Conservation (phyloP, 2,113 vertebrate genomes). For the Loxodonta africana region DNA sequence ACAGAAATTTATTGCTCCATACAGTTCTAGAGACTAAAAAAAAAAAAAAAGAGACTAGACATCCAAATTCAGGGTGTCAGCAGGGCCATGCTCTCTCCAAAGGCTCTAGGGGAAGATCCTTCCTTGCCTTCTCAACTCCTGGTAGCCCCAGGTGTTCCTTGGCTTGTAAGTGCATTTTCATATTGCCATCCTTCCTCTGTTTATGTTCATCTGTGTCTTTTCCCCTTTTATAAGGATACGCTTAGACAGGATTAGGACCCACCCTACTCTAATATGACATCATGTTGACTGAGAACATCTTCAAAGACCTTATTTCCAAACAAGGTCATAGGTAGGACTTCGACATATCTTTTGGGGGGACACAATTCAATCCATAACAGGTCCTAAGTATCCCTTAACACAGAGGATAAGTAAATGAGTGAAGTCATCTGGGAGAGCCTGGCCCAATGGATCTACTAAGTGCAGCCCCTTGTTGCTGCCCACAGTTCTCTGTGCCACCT, state of each 20-base stretch:
- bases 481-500: not conserved
- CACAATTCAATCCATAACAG: not conserved
- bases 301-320: not conserved
- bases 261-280: not conserved
- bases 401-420: fast-evolving
- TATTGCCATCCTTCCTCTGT: not conserved
- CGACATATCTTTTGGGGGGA: not conserved
- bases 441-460: fast-evolving
- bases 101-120: not conserved
- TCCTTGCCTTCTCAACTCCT: not conserved
- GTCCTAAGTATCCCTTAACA: not conserved
- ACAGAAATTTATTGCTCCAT: not conserved
- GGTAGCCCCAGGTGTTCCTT: not conserved
- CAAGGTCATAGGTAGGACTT: not conserved
- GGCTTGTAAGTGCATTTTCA: not conserved
- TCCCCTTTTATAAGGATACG: not conserved
- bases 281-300: not conserved
- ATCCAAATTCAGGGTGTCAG: not conserved
- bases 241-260: not conserved
- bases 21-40: not conserved
- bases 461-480: not conserved
- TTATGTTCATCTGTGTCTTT: not conserved
- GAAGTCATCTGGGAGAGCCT: not conserved
- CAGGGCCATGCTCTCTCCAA: not conserved
- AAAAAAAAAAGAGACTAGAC: not conserved